Conservation (phyloP, 1,140 invertebrate species). For the Euura saliciscinereae region DNA sequence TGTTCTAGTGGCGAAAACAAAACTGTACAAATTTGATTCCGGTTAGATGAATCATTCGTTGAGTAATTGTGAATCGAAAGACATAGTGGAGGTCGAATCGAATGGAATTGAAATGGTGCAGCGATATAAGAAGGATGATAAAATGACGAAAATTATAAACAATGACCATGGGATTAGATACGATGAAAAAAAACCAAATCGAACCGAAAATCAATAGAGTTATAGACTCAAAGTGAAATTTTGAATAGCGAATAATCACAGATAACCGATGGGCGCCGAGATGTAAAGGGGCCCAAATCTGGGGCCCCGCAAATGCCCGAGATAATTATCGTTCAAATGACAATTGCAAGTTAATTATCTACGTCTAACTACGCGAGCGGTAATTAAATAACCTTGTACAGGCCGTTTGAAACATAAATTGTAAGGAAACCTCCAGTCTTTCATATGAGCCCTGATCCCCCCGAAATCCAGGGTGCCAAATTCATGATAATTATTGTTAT, state of each 20-base stretch:
- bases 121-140: neutral
- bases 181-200: conserved; percentile 3
- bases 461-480: neutral
- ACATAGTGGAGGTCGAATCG: too few relatives aligned
- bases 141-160: conserved; percentile 1
- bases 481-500: neutral
- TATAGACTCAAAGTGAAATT: neutral
- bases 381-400: neutral
- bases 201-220: neutral
- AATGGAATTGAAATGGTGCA: neutral
- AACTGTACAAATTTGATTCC: neutral
- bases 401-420: neutral
- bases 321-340: neutral
- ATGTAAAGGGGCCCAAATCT: conserved; percentile 20
- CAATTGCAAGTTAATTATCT: neutral
- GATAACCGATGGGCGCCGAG: conserved; percentile 8
- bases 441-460: neutral
- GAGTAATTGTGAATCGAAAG: neutral
- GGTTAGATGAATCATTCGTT: neutral
- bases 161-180: neutral
- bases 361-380: neutral
- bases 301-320: conserved; percentile 21
- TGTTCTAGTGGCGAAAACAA: too few relatives aligned
- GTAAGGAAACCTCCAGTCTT: conserved; percentile 20
- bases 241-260: conserved; percentile 8